Evolutionary conservation across 2,113 vertebrate genomes (phyloP).

Genomic region (Heliornis fulica): DNA sequence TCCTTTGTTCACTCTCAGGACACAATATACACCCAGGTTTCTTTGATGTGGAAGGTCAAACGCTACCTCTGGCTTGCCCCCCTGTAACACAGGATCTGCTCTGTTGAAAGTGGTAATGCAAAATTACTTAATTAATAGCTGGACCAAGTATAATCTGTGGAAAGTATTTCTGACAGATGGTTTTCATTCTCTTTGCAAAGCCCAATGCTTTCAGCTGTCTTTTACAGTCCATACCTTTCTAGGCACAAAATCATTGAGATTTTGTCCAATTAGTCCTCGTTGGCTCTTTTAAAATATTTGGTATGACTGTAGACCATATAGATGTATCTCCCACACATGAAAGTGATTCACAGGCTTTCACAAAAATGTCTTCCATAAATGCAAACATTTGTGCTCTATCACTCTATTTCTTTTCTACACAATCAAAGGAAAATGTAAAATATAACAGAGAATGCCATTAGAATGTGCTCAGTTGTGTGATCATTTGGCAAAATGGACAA

Average conservation of each 20-base stretch:
- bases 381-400: constrained; percentile 16
- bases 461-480: constrained; percentile 41
- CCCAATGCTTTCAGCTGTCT: constrained; percentile 43
- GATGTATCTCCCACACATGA: background rate
- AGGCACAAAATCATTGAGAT: constrained; percentile 22
- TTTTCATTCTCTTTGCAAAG: constrained; percentile 64
- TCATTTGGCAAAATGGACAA: constrained; percentile 65
- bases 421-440: constrained; percentile 27
- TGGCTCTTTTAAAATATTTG: constrained; percentile 25
- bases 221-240: constrained; percentile 55
- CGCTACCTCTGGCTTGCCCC: background rate
- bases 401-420: constrained; percentile 1
- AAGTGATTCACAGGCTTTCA: constrained; percentile 15
- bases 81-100: background rate
- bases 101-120: constrained; percentile 12
- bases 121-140: constrained; percentile 45
- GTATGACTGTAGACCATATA: background rate
- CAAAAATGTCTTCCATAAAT: background rate
- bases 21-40: background rate
- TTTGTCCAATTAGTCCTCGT: constrained; percentile 30
- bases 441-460: constrained; percentile 15
- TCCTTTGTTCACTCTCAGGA: background rate
- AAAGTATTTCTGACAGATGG: constrained; percentile 66
- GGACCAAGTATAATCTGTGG: background rate
- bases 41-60: background rate